Evolutionary conservation across 2,113 vertebrate genomes (phyloP).

Genomic region (Hippocampus zosterae): DNA sequence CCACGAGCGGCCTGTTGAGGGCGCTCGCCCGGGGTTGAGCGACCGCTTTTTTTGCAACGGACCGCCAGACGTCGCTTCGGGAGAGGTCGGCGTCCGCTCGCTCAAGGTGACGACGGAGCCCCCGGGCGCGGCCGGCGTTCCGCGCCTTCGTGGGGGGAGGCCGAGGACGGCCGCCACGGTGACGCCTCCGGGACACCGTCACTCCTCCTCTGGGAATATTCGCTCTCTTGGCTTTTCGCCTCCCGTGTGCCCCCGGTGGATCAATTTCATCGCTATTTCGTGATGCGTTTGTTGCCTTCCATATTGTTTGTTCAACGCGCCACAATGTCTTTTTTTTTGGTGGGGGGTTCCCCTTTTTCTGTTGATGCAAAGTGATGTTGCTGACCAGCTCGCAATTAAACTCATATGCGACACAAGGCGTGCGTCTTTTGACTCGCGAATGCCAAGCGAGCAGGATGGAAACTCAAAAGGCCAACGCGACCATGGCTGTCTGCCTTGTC

Average conservation of each 20-base stretch:
- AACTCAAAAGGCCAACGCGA: neutral
- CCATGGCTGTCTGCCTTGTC: neutral
- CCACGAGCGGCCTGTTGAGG: conserved; percentile 65
- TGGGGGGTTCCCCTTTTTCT: neutral
- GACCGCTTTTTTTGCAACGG: conserved; percentile 34
- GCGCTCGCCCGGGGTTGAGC: conserved; percentile 62
- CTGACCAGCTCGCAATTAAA: conserved; percentile 10
- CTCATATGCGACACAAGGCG: conserved; percentile 20
- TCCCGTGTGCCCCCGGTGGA: conserved; percentile 4
- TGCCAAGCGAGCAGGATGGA: neutral
- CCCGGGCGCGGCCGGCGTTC: conserved; percentile 28
- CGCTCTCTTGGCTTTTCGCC: conserved; percentile 19
- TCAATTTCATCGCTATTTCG: conserved; percentile 56
- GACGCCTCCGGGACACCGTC: conserved; percentile 17
- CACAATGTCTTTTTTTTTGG: conserved; percentile 12
- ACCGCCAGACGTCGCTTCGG: conserved; percentile 38
- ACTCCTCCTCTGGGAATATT: conserved; percentile 35
- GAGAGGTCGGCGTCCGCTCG: conserved; percentile 38
- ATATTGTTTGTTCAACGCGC: conserved; percentile 26
- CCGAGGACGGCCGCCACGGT: conserved; percentile 5
- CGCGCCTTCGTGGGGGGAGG: neutral
- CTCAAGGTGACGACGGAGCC: neutral
- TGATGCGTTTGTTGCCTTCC: conserved; percentile 32
- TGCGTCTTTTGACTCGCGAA: conserved; percentile 9
- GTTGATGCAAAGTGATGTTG: conserved; percentile 1